These are phyloP conservation scores for Synodontis membranacea DNA, from an alignment of 2,113 vertebrate species.

Conservation along the genomic window DNA sequence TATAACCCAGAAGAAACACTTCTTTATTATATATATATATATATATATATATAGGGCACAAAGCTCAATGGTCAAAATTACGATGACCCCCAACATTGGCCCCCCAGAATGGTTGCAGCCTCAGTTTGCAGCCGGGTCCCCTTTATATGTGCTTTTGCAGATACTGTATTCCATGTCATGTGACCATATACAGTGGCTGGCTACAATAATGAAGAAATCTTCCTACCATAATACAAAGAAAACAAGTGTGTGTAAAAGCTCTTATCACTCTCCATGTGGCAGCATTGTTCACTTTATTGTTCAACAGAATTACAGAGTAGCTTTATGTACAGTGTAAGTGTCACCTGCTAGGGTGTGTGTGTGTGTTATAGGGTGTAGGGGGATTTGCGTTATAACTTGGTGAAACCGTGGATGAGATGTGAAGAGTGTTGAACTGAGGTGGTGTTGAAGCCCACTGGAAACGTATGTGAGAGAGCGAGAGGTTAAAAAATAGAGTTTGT, in stretches of 20 bases:
- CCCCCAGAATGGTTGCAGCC: not conserved
- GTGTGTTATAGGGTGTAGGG: too few species aligned
- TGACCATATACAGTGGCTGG: not conserved
- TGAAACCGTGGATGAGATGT: not conserved
- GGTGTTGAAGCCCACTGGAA: too few species aligned
- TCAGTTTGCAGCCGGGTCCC: not conserved
- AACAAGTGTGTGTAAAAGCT: not conserved
- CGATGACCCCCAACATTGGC: not conserved
- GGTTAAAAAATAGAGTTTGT: not conserved
- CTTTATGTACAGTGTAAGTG: not conserved
- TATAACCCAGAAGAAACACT: too few species aligned
- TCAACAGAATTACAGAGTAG: not conserved
- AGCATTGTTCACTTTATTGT: too few species aligned
- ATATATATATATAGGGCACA: too few species aligned
- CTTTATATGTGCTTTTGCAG: not conserved
- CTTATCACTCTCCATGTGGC: too few species aligned
- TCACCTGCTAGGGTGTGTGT: too few species aligned
- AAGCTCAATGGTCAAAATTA: not conserved
- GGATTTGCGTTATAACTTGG: not conserved
- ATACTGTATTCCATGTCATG: not conserved
- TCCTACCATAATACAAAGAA: not conserved
- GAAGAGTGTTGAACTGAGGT: not conserved
- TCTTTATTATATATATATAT: too few species aligned
- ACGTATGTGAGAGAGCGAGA: not conserved
- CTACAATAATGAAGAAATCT: not conserved